Conservation (phyloP, 2,113 vertebrate genomes). For the Willisornis vidua region DNA sequence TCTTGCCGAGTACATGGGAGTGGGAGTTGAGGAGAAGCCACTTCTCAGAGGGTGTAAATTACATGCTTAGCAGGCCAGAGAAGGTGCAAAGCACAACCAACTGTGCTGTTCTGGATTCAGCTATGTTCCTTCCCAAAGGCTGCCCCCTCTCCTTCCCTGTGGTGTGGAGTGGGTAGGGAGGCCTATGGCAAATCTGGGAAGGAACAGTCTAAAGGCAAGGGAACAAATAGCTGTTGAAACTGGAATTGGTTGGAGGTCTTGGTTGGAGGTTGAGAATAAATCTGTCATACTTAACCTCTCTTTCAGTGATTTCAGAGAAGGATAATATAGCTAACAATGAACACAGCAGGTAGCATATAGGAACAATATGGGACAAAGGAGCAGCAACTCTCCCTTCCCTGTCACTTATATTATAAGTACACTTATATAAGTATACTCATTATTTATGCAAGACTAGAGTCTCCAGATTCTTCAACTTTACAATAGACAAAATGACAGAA, state of each 20-base stretch:
- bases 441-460: not conserved
- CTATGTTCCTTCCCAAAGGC: not conserved
- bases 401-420: not conserved
- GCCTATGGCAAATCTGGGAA: not conserved
- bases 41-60: not conserved
- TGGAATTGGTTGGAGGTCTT: not conserved
- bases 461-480: not conserved
- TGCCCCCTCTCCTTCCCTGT: not conserved
- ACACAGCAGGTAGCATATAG: not conserved
- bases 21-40: not conserved
- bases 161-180: fast-evolving
- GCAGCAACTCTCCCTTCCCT: not conserved
- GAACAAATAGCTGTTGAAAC: constrained; percentile 16
- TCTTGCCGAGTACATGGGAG: not conserved
- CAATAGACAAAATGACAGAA: not conserved
- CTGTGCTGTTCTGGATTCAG: not conserved
- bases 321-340: not conserved
- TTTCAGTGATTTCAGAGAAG: not conserved
- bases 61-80: not conserved
- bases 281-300: not conserved
- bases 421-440: not conserved
- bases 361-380: not conserved
- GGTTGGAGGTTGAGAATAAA: constrained; percentile 27
- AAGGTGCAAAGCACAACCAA: not conserved
- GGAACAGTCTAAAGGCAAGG: not conserved